These are phyloP conservation scores for Camelus dromedarius DNA, from an alignment of 2,113 vertebrate species.

Conservation along the genomic window DNA sequence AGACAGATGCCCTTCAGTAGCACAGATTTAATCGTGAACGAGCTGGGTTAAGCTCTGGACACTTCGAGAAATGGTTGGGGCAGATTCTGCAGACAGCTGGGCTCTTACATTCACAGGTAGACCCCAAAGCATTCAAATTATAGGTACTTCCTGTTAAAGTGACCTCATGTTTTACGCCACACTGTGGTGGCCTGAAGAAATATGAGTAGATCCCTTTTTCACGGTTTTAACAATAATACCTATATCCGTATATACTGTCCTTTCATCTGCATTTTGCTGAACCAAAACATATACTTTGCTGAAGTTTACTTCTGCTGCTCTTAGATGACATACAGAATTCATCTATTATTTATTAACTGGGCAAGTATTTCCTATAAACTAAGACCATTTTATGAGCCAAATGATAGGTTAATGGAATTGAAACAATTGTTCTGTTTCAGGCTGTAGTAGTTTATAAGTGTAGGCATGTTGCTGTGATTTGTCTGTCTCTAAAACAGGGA, in stretches of 20 bases:
- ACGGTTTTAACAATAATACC: neutral
- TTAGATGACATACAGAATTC: neutral
- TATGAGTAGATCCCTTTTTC: neutral
- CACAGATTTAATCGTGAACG: neutral
- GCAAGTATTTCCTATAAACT: neutral
- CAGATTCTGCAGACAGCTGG: neutral
- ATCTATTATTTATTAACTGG: neutral
- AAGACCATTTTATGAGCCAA: neutral
- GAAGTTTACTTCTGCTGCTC: neutral
- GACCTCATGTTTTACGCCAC: neutral
- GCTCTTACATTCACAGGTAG: neutral
- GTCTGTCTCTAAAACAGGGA: neutral
- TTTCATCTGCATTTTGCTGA: neutral
- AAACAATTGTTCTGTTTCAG: slow-evolving; percentile 1
- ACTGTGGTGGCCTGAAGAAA: neutral
- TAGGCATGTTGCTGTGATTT: neutral
- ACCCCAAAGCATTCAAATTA: neutral
- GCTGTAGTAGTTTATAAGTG: neutral
- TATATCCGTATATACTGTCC: neutral
- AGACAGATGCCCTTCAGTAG: neutral
- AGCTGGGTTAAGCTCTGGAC: neutral
- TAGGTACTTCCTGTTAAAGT: neutral
- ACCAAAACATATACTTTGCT: neutral
- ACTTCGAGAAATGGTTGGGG: neutral
- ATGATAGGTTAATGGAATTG: neutral